Evolutionary conservation across 2,797 vertebrate genomes (phyloP).

Genomic region (Numenius phaeopus): DNA sequence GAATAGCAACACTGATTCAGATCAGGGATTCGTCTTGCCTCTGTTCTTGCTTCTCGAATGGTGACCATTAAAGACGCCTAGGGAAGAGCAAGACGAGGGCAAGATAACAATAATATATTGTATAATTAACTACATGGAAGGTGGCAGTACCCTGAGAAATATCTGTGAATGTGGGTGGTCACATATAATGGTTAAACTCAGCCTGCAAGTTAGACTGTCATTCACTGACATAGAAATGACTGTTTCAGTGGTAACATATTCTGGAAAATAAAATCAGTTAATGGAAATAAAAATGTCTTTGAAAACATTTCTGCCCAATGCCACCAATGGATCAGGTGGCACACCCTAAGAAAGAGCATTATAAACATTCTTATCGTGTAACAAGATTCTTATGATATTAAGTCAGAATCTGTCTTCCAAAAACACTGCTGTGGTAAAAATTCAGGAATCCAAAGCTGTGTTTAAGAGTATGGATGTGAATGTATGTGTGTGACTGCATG

Average conservation of each 20-base stretch:
- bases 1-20: background rate
- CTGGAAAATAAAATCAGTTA: background rate
- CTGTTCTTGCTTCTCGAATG: background rate
- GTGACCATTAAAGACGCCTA: background rate
- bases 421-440: background rate
- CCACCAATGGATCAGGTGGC: background rate
- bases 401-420: background rate
- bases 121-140: background rate
- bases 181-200: background rate
- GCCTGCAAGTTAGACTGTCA: background rate
- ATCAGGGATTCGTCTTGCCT: background rate
- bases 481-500: background rate
- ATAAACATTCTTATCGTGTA: background rate
- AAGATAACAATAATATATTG: background rate
- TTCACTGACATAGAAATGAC: background rate
- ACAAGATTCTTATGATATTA: background rate
- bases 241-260: background rate
- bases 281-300: background rate
- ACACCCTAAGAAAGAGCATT: background rate
- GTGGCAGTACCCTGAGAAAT: background rate
- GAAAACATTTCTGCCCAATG: background rate
- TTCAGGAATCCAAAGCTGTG: accelerated
- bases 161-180: accelerated
- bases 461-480: background rate
- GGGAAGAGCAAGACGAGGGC: background rate